Evolutionary conservation across 2,797 vertebrate species (phyloP), one percentile per base, ranked within the genome.

Genomic region (Pangasius mekongensis): DNA sequence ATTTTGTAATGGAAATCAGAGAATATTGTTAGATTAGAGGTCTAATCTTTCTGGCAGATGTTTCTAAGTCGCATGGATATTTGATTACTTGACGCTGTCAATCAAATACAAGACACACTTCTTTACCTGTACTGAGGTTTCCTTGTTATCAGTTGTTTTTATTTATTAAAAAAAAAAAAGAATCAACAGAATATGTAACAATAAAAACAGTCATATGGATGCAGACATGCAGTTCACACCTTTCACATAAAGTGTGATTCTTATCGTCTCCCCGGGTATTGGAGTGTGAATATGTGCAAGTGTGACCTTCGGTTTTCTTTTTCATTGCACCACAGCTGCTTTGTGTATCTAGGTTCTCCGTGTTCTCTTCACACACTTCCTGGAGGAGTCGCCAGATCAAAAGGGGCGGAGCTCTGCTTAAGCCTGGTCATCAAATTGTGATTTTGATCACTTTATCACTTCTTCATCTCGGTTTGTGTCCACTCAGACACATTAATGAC

Each of bases 41-140:
- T 97, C 97, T 97, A 96, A 96, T 96, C 96, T 96, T 93, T 93
- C 92, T 93, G 96, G 96, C 97, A 98, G 96, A 97, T 98, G 96
- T 98, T 98, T 97, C 96, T 97, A 97, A 97, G 96, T 97, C 97
- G 97, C 98, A 98, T 98, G 97, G 97, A 97, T 97, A 97, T 97
- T 98, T 97, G 97, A 97, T 95, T 97, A 96, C 96, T 97, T 96
- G 96, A 95, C 96, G 95, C 94, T 96, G 96, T 96, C 96, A 95
- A 92, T 97, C 95, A 95, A 96, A 96, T 95, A 96, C 95, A 94
- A 96, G 94, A 95, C 93, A 92, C 94, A 95, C 95, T 97, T 97
- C 95, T 95, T 95, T 95, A 95, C 83, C 94, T 93, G 92, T 95
- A 93, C 94, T 92, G 95, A 96, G 97, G 95, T 95, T 97, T 95